Base-by-base conservation (phyloP, 2,888 invertebrate genomes). In the Bimastos eiseni region DNA sequence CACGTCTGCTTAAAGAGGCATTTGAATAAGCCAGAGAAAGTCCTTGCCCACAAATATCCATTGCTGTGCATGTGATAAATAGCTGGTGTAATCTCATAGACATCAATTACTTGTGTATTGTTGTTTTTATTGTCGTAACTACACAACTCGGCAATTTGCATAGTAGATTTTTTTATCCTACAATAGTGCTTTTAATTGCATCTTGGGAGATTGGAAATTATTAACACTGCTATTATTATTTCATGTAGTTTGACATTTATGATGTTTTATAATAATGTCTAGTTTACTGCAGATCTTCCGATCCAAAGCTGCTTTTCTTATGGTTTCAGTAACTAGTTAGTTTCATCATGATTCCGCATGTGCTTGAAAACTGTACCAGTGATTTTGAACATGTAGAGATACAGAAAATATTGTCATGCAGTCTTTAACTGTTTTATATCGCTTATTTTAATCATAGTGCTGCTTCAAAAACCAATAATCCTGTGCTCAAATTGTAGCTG, bases 1-100 rank as follows among this genome's bases (percentile, higher is more conserved):
- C 94, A 34, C 94, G 94, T 90, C 93, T 96, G 92, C 93, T 95
- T 92, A 94, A 94, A 89, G 93, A 95, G 88, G 94, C 95, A 30
- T 93, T 95, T 92, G 90, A 91, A 37, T 91, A 88, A 86, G 36
- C 34, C 3, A 30, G 36, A 86, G 70, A 70, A 70, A 70, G 24
- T 70, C 70, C 30, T n/a, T 70, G 30, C 70, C n/a, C 70, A 70
- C 30, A 70, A 70, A 70, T n/a, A 70, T 70, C 70, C 70, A 70
- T n/a, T 30, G 30, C 8, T 70, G 30, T 70, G 70, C 70, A n/a
- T n/a, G n/a, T 70, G 70, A 49, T 49, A 2, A 17, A 30, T 70
- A 30, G 70, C 70, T n/a, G 70, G 70, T 30, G n/a, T 70, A 70
- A 70, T 70, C 70, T 70, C 70, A 70, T n/a, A n/a, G n/a, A 70